Evolutionary conservation across 2,797 vertebrate genomes (phyloP), one percentile per base, ranked within the genome.

Genomic region (Diceros bicornis): DNA sequence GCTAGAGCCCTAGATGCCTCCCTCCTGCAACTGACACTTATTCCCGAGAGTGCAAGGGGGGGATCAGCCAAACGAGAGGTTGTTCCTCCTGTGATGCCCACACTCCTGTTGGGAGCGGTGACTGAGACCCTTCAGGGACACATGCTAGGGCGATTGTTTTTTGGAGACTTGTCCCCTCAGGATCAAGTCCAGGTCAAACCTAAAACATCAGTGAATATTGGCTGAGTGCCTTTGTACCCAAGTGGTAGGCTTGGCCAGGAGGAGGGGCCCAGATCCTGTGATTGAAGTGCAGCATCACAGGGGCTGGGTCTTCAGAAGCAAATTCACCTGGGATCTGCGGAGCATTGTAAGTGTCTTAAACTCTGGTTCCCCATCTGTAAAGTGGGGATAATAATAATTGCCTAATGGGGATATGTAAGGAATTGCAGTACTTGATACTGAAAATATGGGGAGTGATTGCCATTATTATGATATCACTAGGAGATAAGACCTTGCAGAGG

Each of bases 181-280:
- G 59, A 34, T 82, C 68, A 91, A 86, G 27, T 82, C 25, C 50
- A 68, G 25, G 59, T 95, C 77, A 91, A 85, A 84, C 34, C 71
- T 88, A 37, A 82, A 37, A 72, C 34, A 52, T 82, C 68, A 27
- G 64, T 21, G 25, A 29, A 85, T 37, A 57, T 6, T 71, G 57
- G 34, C 71, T 69, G 9, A 71, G 57, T n/a, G 64, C 34, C n/a
- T 90, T 81, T 3, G 0, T 52, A 25, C 29, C 8, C 32, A 64
- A 57, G 32, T 2, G 32, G 18, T 23, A 21, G 61, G 2, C 34
- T 25, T 32, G 50, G 50, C 13, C 0, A 37, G 29, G 14, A 41
- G 4, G 20, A 79, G n/a, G 10, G 3, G 2, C 50, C 52, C 72
- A n/a, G 85, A 27, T 10, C 2, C 4, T 27, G 27, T 69, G 55